Evolutionary conservation across 2,888 invertebrate genomes (phyloP).

Genomic region (Pollenia angustigena): DNA sequence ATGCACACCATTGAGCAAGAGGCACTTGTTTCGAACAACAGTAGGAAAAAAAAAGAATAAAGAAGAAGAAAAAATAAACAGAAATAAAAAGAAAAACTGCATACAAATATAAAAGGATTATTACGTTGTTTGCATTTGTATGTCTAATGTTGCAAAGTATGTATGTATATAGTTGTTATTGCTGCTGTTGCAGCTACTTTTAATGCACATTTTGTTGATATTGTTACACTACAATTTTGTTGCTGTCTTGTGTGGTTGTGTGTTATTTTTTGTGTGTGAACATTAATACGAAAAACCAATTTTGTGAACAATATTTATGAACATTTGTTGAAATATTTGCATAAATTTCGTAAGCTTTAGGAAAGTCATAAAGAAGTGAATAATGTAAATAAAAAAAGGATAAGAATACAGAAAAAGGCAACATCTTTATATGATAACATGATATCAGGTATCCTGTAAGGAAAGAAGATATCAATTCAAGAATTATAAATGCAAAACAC

Average conservation of each 20-base stretch:
- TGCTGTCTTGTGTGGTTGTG: neutral
- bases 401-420: neutral
- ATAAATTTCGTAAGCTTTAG: constrained; percentile 54
- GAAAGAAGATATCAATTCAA: neutral
- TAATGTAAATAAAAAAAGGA: constrained; percentile 1
- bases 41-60: neutral
- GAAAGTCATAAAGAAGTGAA: constrained; percentile 7
- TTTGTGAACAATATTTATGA: constrained; percentile 51
- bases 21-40: constrained; percentile 10
- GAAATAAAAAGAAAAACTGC: constrained; percentile 16
- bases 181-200: constrained; percentile 53
- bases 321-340: constrained; percentile 69
- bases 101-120: constrained; percentile 57
- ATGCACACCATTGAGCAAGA: constrained; percentile 49
- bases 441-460: neutral
- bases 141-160: neutral
- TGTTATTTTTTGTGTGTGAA: constrained; percentile 14
- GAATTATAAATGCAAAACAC: too few relatives aligned
- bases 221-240: constrained; percentile 19
- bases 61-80: constrained; percentile 15
- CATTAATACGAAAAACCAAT: constrained; percentile 53
- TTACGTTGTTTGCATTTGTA: constrained; percentile 24
- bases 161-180: neutral
- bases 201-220: constrained; percentile 49
- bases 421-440: constrained; percentile 8